These are phyloP conservation scores for Archips crataeganus DNA, from an alignment of 2,888 invertebrate species.

Conservation along the genomic window DNA sequence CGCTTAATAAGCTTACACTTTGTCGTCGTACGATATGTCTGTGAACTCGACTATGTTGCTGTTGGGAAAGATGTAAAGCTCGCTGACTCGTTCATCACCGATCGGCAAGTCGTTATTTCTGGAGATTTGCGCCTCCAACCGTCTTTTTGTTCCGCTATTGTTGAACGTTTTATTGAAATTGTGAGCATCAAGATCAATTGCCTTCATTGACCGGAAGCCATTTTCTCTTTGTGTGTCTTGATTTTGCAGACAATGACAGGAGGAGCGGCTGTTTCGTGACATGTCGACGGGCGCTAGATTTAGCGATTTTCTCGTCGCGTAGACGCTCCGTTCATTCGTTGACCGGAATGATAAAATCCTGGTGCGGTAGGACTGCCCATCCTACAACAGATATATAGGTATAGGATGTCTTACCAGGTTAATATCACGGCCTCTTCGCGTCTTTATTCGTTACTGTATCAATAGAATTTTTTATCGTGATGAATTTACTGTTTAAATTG, in stretches of 20 bases:
- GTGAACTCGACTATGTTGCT: slow-evolving; percentile 80
- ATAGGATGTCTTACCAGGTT: neutral
- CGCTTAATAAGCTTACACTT: slow-evolving; percentile 62
- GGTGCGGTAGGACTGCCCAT: slow-evolving; percentile 78
- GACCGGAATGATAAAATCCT: slow-evolving; percentile 78
- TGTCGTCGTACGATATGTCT: slow-evolving; percentile 76
- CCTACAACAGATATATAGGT: slow-evolving; percentile 60
- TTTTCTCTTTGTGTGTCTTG: slow-evolving; percentile 61
- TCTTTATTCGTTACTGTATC: neutral
- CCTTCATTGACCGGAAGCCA: slow-evolving; percentile 60
- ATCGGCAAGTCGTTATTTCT: slow-evolving; percentile 62
- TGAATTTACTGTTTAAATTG: neutral
- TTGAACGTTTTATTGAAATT: slow-evolving; percentile 45
- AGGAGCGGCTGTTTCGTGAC: slow-evolving; percentile 59
- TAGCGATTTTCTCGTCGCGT: slow-evolving; percentile 71
- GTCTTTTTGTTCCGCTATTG: slow-evolving; percentile 52
- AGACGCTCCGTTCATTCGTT: slow-evolving; percentile 72
- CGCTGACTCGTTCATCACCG: slow-evolving; percentile 76
- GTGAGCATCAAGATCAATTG: slow-evolving; percentile 58
- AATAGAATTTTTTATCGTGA: neutral
- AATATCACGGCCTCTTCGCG: neutral
- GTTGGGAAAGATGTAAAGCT: slow-evolving; percentile 80
- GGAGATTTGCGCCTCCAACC: slow-evolving; percentile 47
- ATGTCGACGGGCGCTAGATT: slow-evolving; percentile 65
- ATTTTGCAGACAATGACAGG: slow-evolving; percentile 67